Evolutionary conservation across 2,797 vertebrate species (phyloP), one percentile per base, ranked within the genome.

Genomic region (Ibycter americanus): DNA sequence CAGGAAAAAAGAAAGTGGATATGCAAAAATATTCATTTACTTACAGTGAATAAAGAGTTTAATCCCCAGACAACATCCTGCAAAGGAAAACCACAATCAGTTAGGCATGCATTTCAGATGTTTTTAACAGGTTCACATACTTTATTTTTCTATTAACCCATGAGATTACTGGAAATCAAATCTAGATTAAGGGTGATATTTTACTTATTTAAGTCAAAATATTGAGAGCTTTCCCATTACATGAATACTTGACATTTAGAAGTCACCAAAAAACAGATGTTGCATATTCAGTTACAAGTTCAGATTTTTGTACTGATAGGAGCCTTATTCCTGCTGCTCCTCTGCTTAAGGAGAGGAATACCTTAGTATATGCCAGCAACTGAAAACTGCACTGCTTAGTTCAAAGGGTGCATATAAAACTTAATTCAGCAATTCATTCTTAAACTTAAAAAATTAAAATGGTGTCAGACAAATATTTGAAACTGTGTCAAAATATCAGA

Each of bases 31-130:
- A 78, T 27, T 42, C 1, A 22, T 93, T 77, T 97, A 99, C 99
- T 99, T 98, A 99, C 99, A 88, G 99, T 99, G 98, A 99, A 99
- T 97, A 99, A 99, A 38, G 99, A 99, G 98, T 99, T 99, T 97
- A 99, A 97, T 92, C 99, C 99, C 99, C 99, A 99, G 63, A 99
- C 99, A 67, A 99, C 99, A 91, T 99, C 99, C 99, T 99, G 95
- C 42, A 97, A 98, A 91, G 87, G 55, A 96, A 96, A 94, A 94
- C 89, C 49, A 94, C 19, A 87, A 51, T 96, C 26, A 96, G 85
- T 83, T 12, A 90, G 58, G n/a, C 7, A 77, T 3, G 12, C 7
- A 71, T 51, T n/a, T 90, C 47, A 93, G 62, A 34, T 49, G 46
- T 7, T 56, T 38, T 8, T 9, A 91, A 89, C 14, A 15, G 1